Evolutionary conservation across 2,888 invertebrate genomes (phyloP), one percentile per base, ranked within the genome.

Genomic region (Monopis laevigella): DNA sequence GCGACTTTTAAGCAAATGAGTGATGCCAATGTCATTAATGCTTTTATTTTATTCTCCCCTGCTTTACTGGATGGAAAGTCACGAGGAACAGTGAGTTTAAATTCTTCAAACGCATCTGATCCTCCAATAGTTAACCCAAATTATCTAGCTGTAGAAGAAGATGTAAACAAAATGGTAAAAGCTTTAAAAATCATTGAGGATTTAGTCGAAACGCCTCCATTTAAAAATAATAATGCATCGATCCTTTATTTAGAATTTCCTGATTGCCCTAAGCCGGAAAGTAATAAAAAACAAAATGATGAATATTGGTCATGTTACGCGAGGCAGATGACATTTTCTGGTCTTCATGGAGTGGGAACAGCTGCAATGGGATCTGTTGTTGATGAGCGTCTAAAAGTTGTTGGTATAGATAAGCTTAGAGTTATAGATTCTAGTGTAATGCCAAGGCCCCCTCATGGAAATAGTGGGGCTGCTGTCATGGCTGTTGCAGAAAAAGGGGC

Each of bases 401-500:
- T 40, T 11, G 59, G 65, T 8, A 52, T 65, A 43, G 39, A 41
- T 3, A 30, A 50, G 2, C 53, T 72, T 47, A 58, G 69, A 16
- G 65, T 55, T 6, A 65, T 61, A 0, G 71, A 72, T 51, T 52
- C 57, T 12, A 50, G 60, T 42, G 62, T 46, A 41, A 29, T 65
- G 46, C 67, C 66, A 2, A 14, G 16, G 2, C 45, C 55, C 24
- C 59, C 62, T 19, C 56, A 62, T 8, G 66, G 56, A 1, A 68
- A 61, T 48, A 63, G 71, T 2, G 70, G 58, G 7, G 68, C 73
- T 4, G 44, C 56, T 1, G 45, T 58, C 26, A 48, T 73, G 10
- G 71, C 70, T 1, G 45, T 71, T 16, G 72, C 67, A 0, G 72
- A 72, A 45, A 53, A 60, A 24, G 45, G 59, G 2, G 58, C 56